Conservation (phyloP, 92 coral and sea anemone genomes). For the Porites cylindrica region DNA sequence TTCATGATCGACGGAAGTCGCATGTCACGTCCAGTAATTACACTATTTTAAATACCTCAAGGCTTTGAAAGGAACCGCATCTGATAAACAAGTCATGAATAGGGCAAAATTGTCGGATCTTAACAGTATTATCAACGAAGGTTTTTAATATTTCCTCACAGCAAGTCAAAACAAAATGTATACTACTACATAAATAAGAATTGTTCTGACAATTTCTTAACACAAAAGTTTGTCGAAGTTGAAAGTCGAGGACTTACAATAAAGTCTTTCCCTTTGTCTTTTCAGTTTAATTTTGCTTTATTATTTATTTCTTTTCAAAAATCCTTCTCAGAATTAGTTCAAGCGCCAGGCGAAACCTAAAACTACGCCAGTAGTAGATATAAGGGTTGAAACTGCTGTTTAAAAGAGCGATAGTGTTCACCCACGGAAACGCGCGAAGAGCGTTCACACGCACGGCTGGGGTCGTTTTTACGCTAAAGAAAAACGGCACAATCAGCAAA, state of each 20-base stretch:
- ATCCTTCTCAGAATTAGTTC: conserved; percentile 42
- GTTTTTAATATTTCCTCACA: not conserved
- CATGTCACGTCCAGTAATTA: conserved; percentile 18
- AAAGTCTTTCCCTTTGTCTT: not conserved
- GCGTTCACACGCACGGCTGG: conserved; percentile 40
- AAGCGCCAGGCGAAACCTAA: conserved; percentile 71
- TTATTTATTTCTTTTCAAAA: conserved; percentile 41
- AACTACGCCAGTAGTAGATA: conserved; percentile 87
- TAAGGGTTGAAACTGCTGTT: conserved; percentile 81
- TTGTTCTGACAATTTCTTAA: too few species aligned
- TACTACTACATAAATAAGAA: not conserved
- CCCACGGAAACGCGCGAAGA: conserved; percentile 80
- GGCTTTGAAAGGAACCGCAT: not conserved
- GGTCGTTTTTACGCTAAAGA: conserved; percentile 36
- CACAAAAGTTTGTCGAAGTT: too few species aligned
- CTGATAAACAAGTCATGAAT: not conserved
- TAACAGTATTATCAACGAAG: too few species aligned
- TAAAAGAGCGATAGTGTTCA: conserved; percentile 79
- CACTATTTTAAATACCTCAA: not conserved
- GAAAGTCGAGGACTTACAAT: not conserved
- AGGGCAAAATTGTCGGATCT: not conserved
- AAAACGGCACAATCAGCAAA: conserved; percentile 73
- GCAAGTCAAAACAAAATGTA: not conserved
- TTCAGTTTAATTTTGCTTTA: not conserved
- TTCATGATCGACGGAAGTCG: not conserved